Evolutionary conservation across 2,113 vertebrate species (phyloP), one percentile per base, ranked within the genome.

Genomic region (Tupaia chinensis): DNA sequence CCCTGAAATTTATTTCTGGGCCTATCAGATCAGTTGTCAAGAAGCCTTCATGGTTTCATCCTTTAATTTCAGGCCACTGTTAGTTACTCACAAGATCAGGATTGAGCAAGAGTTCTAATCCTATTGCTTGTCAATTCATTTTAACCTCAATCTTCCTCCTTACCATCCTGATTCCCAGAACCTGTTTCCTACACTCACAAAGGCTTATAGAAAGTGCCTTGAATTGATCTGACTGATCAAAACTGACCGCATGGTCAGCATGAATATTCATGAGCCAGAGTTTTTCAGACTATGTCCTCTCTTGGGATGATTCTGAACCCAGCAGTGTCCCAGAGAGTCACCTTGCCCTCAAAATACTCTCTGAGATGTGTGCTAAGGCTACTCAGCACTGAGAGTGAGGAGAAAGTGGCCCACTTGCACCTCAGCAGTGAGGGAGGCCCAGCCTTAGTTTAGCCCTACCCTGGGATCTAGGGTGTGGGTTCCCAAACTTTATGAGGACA

Each of bases 121-220:
- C 78, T 97, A 96, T 97, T 97, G 96, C 96, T 95, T 98, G 98
- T 97, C 98, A 98, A 97, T 98, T 98, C 95, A 73, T 91, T 95
- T 98, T 98, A 98, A 81, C 79, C 65, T 98, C 91, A 92, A 32
- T 97, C 96, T 97, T 97, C 89, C 82, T 95, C 76, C 94, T 94
- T 70, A 8, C 70, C 69, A 32, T 94, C 83, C 96, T 97, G 91
- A 93, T 92, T 96, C 96, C 96, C 93, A 87, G 96, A 97, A 96
- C 82, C 92, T 92, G 65, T 96, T 97, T 97, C 90, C 87, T 81
- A 88, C 44, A 87, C n/a, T 97, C 87, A 89, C 91, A 95, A 90
- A 96, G 73, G 92, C 93, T 97, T 95, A 94, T 72, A 93, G 86
- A 97, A 94, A 97, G 84, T 80, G 69, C 86, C 89, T 95, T 94